Evolutionary conservation across 2,113 vertebrate genomes (phyloP).

Genomic region (cattle (Bos taurus)): ARS-UCD2.0 NC_037349.1:40541001-40541500

Average conservation of each 20-base stretch:
- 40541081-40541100: not conserved
- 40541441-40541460: not conserved
- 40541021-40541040: not conserved
- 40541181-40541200: slow-evolving; percentile 8
- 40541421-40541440: not conserved
- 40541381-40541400: not conserved
- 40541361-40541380: not conserved
- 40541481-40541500: not conserved
- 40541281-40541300: not conserved
- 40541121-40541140: not conserved
- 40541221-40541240: not conserved
- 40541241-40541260: not conserved
- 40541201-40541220: slow-evolving; percentile 5
- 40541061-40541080: not conserved
- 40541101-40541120: not conserved
- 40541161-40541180: not conserved
- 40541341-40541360: not conserved
- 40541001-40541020: not conserved
- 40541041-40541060: not conserved
- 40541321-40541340: not conserved
- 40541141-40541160: not conserved
- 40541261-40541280: not conserved
- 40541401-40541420: not conserved
- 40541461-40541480: not conserved
- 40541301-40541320: not conserved